These are phyloP conservation scores for Cynodonichthys magdalenae DNA, from an alignment of 2,797 vertebrate species.

Conservation along the genomic window DNA sequence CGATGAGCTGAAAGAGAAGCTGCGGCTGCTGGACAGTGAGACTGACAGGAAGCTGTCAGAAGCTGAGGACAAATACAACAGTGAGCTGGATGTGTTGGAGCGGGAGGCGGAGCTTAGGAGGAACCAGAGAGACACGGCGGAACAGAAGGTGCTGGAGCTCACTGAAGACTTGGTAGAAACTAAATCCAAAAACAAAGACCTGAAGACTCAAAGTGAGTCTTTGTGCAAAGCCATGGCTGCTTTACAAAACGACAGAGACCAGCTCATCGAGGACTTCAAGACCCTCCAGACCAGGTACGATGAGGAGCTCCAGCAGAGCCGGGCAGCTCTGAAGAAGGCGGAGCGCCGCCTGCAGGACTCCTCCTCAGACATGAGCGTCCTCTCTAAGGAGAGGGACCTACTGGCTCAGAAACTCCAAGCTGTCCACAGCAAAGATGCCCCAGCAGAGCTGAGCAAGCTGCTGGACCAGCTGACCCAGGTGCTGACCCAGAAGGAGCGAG, in stretches of 20 bases:
- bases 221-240: conserved; percentile 87
- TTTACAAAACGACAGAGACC: conserved; percentile 86
- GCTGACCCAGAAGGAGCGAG: conserved; percentile 72
- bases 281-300: conserved; percentile 79
- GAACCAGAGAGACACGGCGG: conserved; percentile 66
- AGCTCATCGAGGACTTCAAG: conserved; percentile 86
- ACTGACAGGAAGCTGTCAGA: conserved; percentile 60
- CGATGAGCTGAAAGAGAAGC: conserved; percentile 63
- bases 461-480: conserved; percentile 76
- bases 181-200: conserved; percentile 68
- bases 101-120: conserved; percentile 65
- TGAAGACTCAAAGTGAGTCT: conserved; percentile 82
- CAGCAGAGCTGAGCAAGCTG: conserved; percentile 68
- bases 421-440: conserved; percentile 67
- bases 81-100: conserved; percentile 52
- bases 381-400: conserved; percentile 75
- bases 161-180: conserved; percentile 68
- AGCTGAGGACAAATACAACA: conserved; percentile 68
- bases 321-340: conserved; percentile 66
- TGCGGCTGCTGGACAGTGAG: conserved; percentile 64
- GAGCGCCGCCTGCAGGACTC: conserved; percentile 74
- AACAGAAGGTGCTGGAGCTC: conserved; percentile 70
- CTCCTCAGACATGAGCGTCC: conserved; percentile 67
- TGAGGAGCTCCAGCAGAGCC: conserved; percentile 78
- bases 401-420: conserved; percentile 58